Evolutionary conservation across 2,888 invertebrate genomes (phyloP), one percentile per base, ranked within the genome.

Genomic region (Molorchus minor): DNA sequence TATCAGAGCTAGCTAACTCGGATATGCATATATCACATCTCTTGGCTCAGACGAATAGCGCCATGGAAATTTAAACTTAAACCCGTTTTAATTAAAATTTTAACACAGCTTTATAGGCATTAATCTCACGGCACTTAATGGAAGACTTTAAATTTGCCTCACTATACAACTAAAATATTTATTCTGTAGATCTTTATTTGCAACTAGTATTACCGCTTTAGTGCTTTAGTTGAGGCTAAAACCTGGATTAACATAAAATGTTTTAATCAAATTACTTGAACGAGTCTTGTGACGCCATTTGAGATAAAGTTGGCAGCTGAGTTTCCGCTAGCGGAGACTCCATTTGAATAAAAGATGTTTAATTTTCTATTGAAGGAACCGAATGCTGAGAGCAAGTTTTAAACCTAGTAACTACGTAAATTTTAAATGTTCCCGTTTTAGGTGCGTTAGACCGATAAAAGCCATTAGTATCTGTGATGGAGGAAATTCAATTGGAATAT

Each of bases 201-300:
- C 30, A 41, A 40, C 41, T 41, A 52, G 29, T 41, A 52, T 51
- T 57, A 13, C 12, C 13, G 51, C 51, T 43, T 36, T n/a, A n/a
- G n/a, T n/a, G n/a, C n/a, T n/a, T 38, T 45, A 49, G 35, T 36
- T 43, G 51, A 44, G 33, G 41, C 49, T 4, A 19, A 46, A 51
- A 51, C 36, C 25, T 13, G 38, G 51, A 61, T 61, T 61, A 61
- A 62, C 62, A 62, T 58, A 62, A 62, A 62, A 58, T 53, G 62
- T 55, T 62, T 62, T 62, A 62, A 62, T 62, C 55, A 53, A 62
- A 62, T 62, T 62, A 62, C 53, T 36, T 29, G 46, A 58, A 58
- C 25, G 58, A 45, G 41, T 21, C 47, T 45, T 17, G 46, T 35
- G 55, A 51, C 51, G 46, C 51, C 19, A 17, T 47, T 36, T 30